Evolutionary conservation across 2,888 invertebrate genomes (phyloP).

Genomic region (Tinea semifulvella): DNA sequence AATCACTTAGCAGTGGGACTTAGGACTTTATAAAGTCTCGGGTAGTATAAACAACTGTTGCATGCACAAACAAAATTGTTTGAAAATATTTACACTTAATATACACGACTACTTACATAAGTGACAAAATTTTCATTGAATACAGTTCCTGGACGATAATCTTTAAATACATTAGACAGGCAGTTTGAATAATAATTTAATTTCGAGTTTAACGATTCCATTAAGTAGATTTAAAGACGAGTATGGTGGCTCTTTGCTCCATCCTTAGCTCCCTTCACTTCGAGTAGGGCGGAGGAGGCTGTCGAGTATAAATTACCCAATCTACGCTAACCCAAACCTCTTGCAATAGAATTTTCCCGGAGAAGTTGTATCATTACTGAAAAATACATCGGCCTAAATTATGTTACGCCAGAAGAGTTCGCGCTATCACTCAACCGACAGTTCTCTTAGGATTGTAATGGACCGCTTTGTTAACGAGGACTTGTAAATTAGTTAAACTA

Average conservation of each 20-base stretch:
- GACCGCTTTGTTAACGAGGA: too few species aligned
- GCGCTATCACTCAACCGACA: background rate
- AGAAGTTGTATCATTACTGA: slow-evolving; percentile 43
- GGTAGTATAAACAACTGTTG: background rate
- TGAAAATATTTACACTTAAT: background rate
- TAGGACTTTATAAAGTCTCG: background rate
- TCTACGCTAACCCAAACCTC: slow-evolving; percentile 59
- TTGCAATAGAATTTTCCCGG: slow-evolving; percentile 54
- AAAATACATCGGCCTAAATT: slow-evolving; percentile 53
- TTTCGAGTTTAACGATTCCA: slow-evolving; percentile 49
- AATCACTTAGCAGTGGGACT: background rate
- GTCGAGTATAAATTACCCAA: slow-evolving; percentile 65
- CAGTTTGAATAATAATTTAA: slow-evolving; percentile 35
- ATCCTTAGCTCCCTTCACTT: slow-evolving; percentile 39
- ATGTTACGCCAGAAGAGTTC: background rate
- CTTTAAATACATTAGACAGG: background rate
- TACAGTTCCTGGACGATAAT: background rate
- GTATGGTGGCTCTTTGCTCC: slow-evolving; percentile 38
- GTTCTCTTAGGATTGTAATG: too few species aligned
- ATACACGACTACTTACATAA: background rate
- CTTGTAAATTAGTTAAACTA: too few species aligned
- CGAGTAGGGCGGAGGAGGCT: too few species aligned
- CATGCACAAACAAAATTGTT: too few species aligned
- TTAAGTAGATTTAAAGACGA: slow-evolving; percentile 58
- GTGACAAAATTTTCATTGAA: background rate